These are phyloP conservation scores for Saxidomus purpurata DNA, from an alignment of 1,140 invertebrate species.

Conservation along the genomic window DNA sequence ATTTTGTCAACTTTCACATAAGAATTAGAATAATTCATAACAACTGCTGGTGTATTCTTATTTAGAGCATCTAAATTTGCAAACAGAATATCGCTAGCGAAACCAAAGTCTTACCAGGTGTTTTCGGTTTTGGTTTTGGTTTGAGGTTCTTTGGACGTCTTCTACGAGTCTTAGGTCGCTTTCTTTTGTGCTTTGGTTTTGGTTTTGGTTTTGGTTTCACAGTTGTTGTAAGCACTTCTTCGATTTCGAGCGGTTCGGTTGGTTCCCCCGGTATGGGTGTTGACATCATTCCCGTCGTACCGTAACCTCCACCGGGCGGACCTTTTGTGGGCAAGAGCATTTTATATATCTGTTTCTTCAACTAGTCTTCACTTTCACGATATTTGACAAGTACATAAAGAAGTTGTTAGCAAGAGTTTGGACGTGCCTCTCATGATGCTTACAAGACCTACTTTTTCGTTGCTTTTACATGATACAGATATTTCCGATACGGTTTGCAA, in stretches of 20 bases:
- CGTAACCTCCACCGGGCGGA: conserved; percentile 24
- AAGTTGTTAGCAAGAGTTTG: too few species aligned
- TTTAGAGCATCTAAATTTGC: too few species aligned
- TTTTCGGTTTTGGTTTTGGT: conserved; percentile 13
- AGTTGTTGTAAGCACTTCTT: conserved; percentile 23
- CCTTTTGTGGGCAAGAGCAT: conserved; percentile 17
- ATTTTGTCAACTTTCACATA: too few species aligned
- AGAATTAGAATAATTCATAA: too few species aligned
- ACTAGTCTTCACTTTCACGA: not conserved
- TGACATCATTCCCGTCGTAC: conserved; percentile 35
- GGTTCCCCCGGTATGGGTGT: conserved; percentile 12
- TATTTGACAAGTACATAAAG: too few species aligned
- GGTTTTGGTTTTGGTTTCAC: not conserved
- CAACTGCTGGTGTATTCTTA: too few species aligned
- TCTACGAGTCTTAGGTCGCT: conserved; percentile 34
- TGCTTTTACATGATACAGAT: too few species aligned
- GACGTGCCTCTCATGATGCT: too few species aligned
- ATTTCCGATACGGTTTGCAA: too few species aligned
- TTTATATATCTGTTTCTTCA: conserved; percentile 3
- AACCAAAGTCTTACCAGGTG: too few species aligned
- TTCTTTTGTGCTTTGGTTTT: not conserved
- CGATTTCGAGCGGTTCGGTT: not conserved
- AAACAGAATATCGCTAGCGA: too few species aligned
- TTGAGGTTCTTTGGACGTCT: conserved; percentile 52
- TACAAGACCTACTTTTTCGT: too few species aligned